These are phyloP conservation scores for Gadus macrocephalus DNA, from an alignment of 2,113 vertebrate genomes.

Conservation along the genomic window DNA sequence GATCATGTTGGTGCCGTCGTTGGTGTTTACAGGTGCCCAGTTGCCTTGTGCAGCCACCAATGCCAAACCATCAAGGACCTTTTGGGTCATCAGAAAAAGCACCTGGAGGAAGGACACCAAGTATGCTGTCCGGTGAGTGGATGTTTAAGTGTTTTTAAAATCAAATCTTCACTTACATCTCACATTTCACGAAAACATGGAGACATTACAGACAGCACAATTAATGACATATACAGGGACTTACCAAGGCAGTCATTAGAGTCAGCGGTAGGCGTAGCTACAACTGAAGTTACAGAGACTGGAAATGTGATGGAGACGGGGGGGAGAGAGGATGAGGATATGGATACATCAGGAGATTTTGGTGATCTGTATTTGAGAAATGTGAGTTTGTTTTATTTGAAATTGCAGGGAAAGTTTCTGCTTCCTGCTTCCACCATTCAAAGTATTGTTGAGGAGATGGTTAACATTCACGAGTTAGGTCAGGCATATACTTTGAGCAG, in stretches of 20 bases:
- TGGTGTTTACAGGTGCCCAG: slow-evolving; percentile 16
- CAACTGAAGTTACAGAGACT: slow-evolving; percentile 23
- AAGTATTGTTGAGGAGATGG: slow-evolving; percentile 36
- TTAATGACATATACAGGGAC: slow-evolving; percentile 31
- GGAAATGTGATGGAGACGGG: no score
- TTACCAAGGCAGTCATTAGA: no score
- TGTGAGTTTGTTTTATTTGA: slow-evolving; percentile 41
- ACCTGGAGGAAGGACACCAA: slow-evolving; percentile 28
- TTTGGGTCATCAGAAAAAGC: slow-evolving; percentile 30
- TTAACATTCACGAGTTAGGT: slow-evolving; percentile 44
- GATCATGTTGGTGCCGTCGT: slow-evolving; percentile 16
- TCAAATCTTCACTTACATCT: slow-evolving; percentile 43
- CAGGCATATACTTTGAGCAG: slow-evolving; percentile 36
- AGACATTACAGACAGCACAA: slow-evolving; percentile 23
- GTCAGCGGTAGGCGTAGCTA: background rate
- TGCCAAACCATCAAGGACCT: slow-evolving; percentile 34
- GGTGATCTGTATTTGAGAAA: slow-evolving; percentile 35
- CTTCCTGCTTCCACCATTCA: slow-evolving; percentile 51
- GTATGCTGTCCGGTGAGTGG: slow-evolving; percentile 33
- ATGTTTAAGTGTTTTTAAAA: slow-evolving; percentile 28
- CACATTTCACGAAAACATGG: slow-evolving; percentile 40
- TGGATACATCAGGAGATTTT: slow-evolving; percentile 2
- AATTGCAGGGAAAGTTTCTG: slow-evolving; percentile 39
- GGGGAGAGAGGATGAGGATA: no score
- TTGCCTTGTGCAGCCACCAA: slow-evolving; percentile 17